Conservation (phyloP, 2,888 invertebrate genomes). For the Euplagia quadripunctaria region DNA sequence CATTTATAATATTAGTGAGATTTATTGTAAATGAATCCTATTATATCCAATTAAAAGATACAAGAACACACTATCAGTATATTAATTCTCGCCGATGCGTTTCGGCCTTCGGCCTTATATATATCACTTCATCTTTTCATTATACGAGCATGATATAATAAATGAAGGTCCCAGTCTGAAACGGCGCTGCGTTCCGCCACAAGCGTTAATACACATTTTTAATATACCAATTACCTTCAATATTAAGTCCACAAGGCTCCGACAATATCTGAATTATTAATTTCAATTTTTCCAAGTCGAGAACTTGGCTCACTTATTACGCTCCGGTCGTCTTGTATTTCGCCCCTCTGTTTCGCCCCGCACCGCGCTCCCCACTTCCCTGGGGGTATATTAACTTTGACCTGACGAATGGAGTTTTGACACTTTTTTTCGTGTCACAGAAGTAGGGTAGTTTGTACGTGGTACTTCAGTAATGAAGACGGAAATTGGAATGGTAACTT, state of each 20-base stretch:
- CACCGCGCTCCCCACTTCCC: slow-evolving; percentile 30
- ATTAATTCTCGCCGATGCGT: too few species aligned
- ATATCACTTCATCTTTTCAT: slow-evolving; percentile 9
- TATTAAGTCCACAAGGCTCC: slow-evolving; percentile 44
- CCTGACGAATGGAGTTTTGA: slow-evolving; percentile 57
- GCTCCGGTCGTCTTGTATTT: slow-evolving; percentile 45
- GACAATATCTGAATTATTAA: slow-evolving; percentile 66
- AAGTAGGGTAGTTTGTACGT: slow-evolving; percentile 50
- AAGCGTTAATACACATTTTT: slow-evolving; percentile 46
- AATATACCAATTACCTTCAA: slow-evolving; percentile 51
- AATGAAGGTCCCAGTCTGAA: slow-evolving; percentile 4
- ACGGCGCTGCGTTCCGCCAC: slow-evolving; percentile 5
- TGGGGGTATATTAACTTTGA: slow-evolving; percentile 52
- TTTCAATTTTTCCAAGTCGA: slow-evolving; percentile 66
- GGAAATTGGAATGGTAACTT: slow-evolving; percentile 49
- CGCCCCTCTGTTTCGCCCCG: slow-evolving; percentile 14
- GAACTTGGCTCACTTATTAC: slow-evolving; percentile 59
- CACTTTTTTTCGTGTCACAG: slow-evolving; percentile 49
- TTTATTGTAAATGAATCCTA: too few species aligned
- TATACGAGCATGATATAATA: slow-evolving; percentile 1
- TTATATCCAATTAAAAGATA: background rate
- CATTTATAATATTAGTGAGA: too few species aligned
- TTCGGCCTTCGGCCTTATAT: background rate
- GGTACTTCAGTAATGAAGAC: slow-evolving; percentile 50
- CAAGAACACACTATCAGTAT: background rate